These are phyloP conservation scores for Pogoniulus pusillus DNA, from an alignment of 2,797 vertebrate species.

Conservation along the genomic window DNA sequence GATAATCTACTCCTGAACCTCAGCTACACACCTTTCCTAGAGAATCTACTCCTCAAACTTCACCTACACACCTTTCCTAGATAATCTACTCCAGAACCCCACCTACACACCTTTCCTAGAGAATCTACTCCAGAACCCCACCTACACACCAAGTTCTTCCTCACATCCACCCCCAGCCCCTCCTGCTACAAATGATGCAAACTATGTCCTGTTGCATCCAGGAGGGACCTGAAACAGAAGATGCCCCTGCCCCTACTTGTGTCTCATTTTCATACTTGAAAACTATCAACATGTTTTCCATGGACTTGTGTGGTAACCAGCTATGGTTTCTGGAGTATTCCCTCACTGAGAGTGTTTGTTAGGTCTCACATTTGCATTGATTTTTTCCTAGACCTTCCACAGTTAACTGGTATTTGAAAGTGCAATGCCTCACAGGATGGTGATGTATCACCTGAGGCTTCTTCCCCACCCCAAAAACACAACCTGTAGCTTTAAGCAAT, in stretches of 20 bases:
- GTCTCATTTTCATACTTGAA: not conserved
- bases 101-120: not conserved
- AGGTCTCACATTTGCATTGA: not conserved
- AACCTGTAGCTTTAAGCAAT: not conserved
- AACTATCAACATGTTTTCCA: not conserved
- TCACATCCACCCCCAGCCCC: not conserved
- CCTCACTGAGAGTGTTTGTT: not conserved
- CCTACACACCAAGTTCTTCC: not conserved
- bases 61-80: too few species aligned
- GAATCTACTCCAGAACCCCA: not conserved
- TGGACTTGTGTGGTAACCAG: not conserved
- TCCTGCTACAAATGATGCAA: not conserved
- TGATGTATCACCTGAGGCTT: not conserved
- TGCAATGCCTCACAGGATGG: not conserved
- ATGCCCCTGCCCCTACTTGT: not conserved
- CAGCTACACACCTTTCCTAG: too few species aligned
- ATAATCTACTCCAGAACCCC: too few species aligned
- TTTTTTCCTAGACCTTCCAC: not conserved
- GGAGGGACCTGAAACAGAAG: not conserved
- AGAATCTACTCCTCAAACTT: too few species aligned
- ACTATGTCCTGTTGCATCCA: not conserved
- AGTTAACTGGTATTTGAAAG: not conserved
- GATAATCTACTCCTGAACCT: too few species aligned
- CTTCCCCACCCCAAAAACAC: not conserved
- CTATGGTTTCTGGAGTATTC: not conserved